A percentile compares a stretch with the other conserved stretches of the same genome.
Conservation (phyloP, 1,140 invertebrate genomes). For the Drosophila miranda region DNA sequence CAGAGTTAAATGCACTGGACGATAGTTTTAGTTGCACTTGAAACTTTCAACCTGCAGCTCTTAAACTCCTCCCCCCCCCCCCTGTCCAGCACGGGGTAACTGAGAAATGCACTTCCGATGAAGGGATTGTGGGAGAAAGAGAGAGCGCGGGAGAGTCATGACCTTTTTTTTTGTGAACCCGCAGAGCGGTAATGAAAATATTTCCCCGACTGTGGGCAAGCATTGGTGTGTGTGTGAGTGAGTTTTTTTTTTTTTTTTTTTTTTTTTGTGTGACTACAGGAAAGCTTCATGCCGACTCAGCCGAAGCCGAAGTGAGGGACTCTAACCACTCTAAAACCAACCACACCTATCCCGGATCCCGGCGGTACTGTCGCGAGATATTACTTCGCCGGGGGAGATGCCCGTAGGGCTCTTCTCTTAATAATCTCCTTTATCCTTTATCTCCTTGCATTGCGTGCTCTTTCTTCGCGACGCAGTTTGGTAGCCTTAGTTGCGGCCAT, state of each 20-base stretch:
- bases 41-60: conserved; percentile 63
- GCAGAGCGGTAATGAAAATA: conserved; percentile 62
- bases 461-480: too few species aligned
- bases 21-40: conserved; percentile 63
- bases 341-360: too few species aligned
- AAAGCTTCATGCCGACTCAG: too few species aligned
- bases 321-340: too few species aligned
- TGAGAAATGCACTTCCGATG: conserved; percentile 45
- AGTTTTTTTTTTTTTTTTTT: too few species aligned
- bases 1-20: conserved; percentile 51
- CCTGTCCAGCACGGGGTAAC: conserved; percentile 28
- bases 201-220: background rate
- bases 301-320: too few species aligned
- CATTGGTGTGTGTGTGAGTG: conserved; percentile 3
- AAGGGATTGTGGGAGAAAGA: background rate
- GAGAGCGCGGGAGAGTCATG: conserved; percentile 33
- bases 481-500: too few species aligned
- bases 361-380: too few species aligned
- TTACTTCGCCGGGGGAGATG: too few species aligned
- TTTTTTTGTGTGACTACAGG: background rate
- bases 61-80: background rate
- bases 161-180: conserved; percentile 67
- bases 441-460: too few species aligned
- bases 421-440: too few species aligned
- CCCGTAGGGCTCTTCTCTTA: too few species aligned